These are phyloP conservation scores for Pogonus chalceus DNA, from an alignment of 1,140 invertebrate genomes.

Conservation along the genomic window DNA sequence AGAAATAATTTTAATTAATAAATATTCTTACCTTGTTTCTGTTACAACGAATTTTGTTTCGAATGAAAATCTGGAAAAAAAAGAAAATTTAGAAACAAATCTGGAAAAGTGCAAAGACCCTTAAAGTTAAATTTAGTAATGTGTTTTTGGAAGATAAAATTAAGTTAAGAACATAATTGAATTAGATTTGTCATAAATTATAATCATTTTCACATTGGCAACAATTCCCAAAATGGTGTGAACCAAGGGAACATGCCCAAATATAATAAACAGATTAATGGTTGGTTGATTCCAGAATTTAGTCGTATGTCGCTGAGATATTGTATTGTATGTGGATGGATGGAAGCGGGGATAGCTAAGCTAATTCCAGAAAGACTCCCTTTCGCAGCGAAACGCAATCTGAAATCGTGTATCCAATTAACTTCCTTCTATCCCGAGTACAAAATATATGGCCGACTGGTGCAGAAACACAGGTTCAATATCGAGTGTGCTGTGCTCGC, in stretches of 20 bases:
- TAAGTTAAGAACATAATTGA: no score
- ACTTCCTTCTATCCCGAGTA: background rate
- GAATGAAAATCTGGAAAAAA: no score
- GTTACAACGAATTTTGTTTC: no score
- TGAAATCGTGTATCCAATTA: conserved; percentile 7
- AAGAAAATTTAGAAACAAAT: no score
- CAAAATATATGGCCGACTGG: background rate
- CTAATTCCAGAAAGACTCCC: background rate
- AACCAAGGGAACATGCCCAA: background rate
- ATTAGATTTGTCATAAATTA: no score
- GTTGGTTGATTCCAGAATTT: background rate
- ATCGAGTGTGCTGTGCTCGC: background rate
- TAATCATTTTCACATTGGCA: no score
- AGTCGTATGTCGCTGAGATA: background rate
- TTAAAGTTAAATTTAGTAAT: no score
- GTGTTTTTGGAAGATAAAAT: no score
- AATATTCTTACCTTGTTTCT: no score
- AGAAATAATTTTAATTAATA: no score
- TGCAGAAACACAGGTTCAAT: conserved; percentile 4
- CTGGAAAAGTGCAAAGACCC: no score
- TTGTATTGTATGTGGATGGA: background rate
- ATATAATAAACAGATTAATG: background rate
- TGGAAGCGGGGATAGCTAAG: background rate
- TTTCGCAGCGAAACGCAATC: background rate
- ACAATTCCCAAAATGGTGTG: no score